Evolutionary conservation across 2,113 vertebrate genomes (phyloP), one percentile per base, ranked within the genome.

Genomic region (Nothobranchius furzeri): DNA sequence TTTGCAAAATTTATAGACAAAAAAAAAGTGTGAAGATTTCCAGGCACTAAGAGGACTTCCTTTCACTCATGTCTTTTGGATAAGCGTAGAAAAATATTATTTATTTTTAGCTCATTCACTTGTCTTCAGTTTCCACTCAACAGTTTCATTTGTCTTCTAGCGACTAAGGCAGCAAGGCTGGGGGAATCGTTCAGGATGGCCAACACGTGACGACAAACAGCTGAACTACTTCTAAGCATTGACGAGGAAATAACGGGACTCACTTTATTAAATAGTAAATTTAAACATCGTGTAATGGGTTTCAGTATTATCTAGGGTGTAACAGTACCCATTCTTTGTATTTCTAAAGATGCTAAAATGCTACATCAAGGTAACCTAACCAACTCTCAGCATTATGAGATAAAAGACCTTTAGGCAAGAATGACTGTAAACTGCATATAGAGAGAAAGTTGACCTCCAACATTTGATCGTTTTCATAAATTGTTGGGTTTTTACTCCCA

Each of bases 161-260:
- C 72, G 86, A 87, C 83, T 87, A 90, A 91, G 86, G 89, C 89
- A 89, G 84, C 73, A 62, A 79, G 85, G 85, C 78, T 70, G 35
- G 54, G 82, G 60, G 63, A 63, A 42, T 61, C 42, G 25, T 13
- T 35, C 72, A 70, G 56, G 52, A 65, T 62, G 67, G 68, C 76
- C 60, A 48, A 53, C 1, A 59, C 36, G 37, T 9, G 37, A 40
- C 37, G 9, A 40, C 37, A 40, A 40, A 9, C 30, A 30, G 30
- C 30, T 40, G 37, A 40, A 40, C 37, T 40, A 3, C 9, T 40
- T 40, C 37, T 40, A 40, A 40, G 37, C 37, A 7, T 7, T 9
- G 37, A 8, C 7, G 37, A 40, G 37, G 35, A 15, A 36, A 36
- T 12, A 9, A n/a, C 6, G 15, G 30, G 35, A 37, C n/a, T n/a